Percentiles rank a stretch among this genome's conserved stretches.
Evolutionary conservation across 23 tunicate species (phyloP).

Genomic region (Botrylloides violaceus): DNA sequence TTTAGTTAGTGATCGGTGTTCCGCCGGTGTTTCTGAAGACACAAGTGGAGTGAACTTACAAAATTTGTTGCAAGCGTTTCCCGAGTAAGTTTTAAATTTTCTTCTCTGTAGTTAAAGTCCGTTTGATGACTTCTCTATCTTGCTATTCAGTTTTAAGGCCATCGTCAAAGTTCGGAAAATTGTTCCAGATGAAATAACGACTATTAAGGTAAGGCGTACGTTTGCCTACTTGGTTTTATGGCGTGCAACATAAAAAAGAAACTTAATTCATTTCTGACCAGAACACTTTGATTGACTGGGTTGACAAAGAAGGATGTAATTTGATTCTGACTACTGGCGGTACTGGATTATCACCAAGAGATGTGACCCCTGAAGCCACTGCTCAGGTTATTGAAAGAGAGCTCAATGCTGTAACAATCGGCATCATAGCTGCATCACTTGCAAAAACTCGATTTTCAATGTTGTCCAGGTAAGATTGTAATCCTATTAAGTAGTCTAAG

Average conservation of each 20-base stretch:
- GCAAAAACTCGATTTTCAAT: slow-evolving; percentile 57
- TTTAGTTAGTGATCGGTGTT: slow-evolving; percentile 76
- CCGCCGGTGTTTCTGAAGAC: slow-evolving; percentile 44
- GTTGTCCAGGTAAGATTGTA: slow-evolving; percentile 60
- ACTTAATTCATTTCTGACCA: too few relatives aligned
- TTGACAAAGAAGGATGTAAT: slow-evolving; percentile 52
- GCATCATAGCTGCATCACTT: slow-evolving; percentile 52
- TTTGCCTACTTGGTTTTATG: not conserved
- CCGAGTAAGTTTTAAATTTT: slow-evolving; percentile 23
- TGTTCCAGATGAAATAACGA: slow-evolving; percentile 70
- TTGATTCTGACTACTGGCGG: slow-evolving; percentile 94
- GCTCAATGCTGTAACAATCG: slow-evolving; percentile 53
- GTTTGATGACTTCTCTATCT: not conserved
- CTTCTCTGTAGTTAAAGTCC: not conserved
- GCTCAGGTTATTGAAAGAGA: slow-evolving; percentile 72
- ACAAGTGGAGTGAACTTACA: slow-evolving; percentile 62
- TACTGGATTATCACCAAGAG: slow-evolving; percentile 85
- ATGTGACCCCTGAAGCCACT: slow-evolving; percentile 97
- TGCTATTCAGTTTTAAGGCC: slow-evolving; percentile 35
- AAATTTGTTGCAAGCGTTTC: slow-evolving; percentile 25
- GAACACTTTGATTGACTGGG: slow-evolving; percentile 66
- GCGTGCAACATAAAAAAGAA: too few relatives aligned
- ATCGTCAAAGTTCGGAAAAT: slow-evolving; percentile 73
- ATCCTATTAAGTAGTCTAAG: not conserved
- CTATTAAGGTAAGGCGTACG: slow-evolving; percentile 32